phyloP scores from a whole-genome alignment of 2,797 vertebrate species.

The Anabas testudineus region DNA sequence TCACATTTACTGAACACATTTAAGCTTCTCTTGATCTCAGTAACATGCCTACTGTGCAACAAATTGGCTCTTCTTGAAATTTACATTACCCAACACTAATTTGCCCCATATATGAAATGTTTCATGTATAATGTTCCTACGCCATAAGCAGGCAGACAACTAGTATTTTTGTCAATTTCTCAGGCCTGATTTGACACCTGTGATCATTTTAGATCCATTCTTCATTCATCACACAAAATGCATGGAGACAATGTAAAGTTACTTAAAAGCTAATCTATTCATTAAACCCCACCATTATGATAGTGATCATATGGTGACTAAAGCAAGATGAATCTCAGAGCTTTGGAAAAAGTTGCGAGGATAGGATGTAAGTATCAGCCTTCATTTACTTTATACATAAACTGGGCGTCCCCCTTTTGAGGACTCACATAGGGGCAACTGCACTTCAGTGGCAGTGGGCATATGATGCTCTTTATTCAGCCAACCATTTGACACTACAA shows the following conservation, averaged over 20 bases:
- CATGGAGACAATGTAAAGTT: constrained; percentile 99
- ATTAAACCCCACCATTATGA: constrained; percentile 99
- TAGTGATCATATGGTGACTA: constrained; percentile 99
- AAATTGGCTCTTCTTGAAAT: constrained; percentile 61
- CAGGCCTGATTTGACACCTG: constrained; percentile 71
- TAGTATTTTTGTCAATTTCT: constrained; percentile 59
- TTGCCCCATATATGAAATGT: constrained; percentile 54
- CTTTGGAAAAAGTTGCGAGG: constrained; percentile 99
- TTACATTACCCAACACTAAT: constrained; percentile 41
- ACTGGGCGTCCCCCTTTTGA: constrained; percentile 98
- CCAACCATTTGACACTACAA: constrained; percentile 11
- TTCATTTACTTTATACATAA: constrained; percentile 97
- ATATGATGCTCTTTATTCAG: constrained; percentile 13
- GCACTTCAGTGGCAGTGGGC: constrained; percentile 65
- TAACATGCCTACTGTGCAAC: constrained; percentile 53
- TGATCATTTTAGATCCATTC: constrained; percentile 76
- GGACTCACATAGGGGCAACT: constrained; percentile 99
- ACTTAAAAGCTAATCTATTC: constrained; percentile 99
- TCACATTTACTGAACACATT: constrained; percentile 67
- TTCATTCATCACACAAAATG: constrained; percentile 90
- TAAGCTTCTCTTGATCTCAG: constrained; percentile 52
- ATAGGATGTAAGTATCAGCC: constrained; percentile 99
- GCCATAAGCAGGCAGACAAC: constrained; percentile 53
- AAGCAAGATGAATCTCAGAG: constrained; percentile 99
- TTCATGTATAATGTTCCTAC: constrained; percentile 60